These are phyloP conservation scores for Tenebrio molitor DNA, from an alignment of 1,140 invertebrate species.

Conservation along the genomic window DNA sequence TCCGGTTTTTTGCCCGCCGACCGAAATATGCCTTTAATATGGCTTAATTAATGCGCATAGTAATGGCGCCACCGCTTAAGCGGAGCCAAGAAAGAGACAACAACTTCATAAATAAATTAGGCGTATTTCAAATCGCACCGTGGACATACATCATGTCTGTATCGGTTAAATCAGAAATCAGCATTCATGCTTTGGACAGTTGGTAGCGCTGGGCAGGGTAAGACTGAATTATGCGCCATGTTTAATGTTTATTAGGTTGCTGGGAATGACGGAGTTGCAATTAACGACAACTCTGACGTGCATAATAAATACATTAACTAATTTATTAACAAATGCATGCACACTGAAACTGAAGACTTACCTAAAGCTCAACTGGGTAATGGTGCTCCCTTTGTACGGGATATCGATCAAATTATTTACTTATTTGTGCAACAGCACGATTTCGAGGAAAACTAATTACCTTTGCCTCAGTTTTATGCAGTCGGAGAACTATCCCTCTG, in stretches of 20 bases:
- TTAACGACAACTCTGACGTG: slow-evolving; percentile 59
- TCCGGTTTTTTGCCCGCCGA: not conserved
- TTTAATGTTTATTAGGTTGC: slow-evolving; percentile 62
- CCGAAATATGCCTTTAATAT: slow-evolving; percentile 30
- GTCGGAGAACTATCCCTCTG: too few species aligned
- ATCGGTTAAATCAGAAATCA: slow-evolving; percentile 57
- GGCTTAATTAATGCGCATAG: slow-evolving; percentile 41
- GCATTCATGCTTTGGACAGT: slow-evolving; percentile 55
- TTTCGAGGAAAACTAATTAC: slow-evolving; percentile 25
- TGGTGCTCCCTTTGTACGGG: slow-evolving; percentile 29
- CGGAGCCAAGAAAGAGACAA: slow-evolving; percentile 47
- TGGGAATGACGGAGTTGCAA: slow-evolving; percentile 60
- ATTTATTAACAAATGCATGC: slow-evolving; percentile 57
- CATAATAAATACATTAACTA: slow-evolving; percentile 59
- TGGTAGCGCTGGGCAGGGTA: slow-evolving; percentile 59
- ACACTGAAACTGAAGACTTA: slow-evolving; percentile 18
- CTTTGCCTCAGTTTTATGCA: not conserved
- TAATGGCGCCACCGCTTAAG: slow-evolving; percentile 32
- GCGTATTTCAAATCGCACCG: slow-evolving; percentile 53
- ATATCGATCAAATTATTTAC: slow-evolving; percentile 43
- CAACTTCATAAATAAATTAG: slow-evolving; percentile 55
- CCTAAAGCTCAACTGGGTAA: slow-evolving; percentile 14
- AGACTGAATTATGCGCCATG: slow-evolving; percentile 61
- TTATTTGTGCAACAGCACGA: slow-evolving; percentile 28
- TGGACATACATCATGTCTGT: slow-evolving; percentile 54